Conservation (phyloP, 2,797 vertebrate species). For the Menidia menidia region DNA sequence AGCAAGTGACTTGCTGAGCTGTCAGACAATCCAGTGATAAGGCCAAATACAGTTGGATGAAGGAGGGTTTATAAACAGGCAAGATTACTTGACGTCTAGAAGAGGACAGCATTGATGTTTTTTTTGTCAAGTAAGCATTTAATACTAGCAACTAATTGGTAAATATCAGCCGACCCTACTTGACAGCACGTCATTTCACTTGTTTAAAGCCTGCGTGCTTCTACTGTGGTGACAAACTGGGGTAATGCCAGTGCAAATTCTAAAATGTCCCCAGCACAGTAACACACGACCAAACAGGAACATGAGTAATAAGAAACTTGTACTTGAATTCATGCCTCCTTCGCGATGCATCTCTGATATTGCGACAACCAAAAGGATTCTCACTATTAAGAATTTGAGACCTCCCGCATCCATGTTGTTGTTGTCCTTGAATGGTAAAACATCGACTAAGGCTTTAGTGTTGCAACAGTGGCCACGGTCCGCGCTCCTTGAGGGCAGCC, state of each 20-base stretch:
- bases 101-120: too few species aligned
- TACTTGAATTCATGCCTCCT: not conserved
- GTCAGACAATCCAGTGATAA: not conserved
- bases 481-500: constrained; percentile 21
- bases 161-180: not conserved
- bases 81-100: not conserved
- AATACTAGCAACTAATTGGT: not conserved
- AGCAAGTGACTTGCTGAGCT: constrained; percentile 15
- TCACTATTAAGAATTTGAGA: constrained; percentile 3
- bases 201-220: constrained; percentile 2
- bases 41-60: not conserved
- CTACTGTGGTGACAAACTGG: not conserved
- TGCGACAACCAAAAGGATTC: constrained; percentile 1
- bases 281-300: not conserved
- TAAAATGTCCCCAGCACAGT: not conserved
- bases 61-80: not conserved
- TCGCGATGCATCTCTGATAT: not conserved
- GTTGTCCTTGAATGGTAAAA: constrained; percentile 53
- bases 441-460: constrained; percentile 31
- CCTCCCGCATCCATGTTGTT: constrained; percentile 11
- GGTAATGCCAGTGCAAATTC: not conserved
- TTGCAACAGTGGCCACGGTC: constrained; percentile 16
- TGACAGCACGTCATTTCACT: not conserved
- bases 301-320: not conserved
- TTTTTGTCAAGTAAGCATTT: too few species aligned